phyloP scores from a whole-genome alignment of 2,888 invertebrate genomes.

The Pterobdella sp. region DNA sequence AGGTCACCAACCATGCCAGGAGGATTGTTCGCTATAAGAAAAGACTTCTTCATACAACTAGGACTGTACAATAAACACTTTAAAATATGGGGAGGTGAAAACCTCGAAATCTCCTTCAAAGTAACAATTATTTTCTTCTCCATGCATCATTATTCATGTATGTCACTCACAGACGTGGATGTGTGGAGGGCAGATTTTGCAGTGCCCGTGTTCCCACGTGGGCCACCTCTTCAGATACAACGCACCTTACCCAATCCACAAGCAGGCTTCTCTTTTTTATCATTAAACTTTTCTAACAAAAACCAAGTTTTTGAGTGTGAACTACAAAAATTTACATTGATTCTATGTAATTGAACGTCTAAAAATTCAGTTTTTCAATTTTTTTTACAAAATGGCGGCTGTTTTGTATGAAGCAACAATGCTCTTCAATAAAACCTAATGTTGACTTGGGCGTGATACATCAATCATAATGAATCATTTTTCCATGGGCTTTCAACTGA shows the following conservation, averaged over 20 bases:
- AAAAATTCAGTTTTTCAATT: too few relatives aligned
- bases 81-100: constrained; percentile 99
- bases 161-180: constrained; percentile 78
- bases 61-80: constrained; percentile 98
- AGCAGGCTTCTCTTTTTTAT: neutral
- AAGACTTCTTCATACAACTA: constrained; percentile 79
- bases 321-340: too few relatives aligned
- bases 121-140: constrained; percentile 51
- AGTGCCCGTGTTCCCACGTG: constrained; percentile 95
- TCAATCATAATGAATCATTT: too few relatives aligned
- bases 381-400: too few relatives aligned
- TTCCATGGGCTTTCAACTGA: too few relatives aligned
- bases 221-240: constrained; percentile 97
- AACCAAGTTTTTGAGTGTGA: too few relatives aligned
- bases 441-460: too few relatives aligned
- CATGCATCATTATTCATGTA: too few relatives aligned
- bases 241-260: constrained; percentile 67
- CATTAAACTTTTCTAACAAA: too few relatives aligned
- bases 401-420: too few relatives aligned
- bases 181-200: constrained; percentile 96
- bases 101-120: constrained; percentile 92
- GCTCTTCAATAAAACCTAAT: too few relatives aligned
- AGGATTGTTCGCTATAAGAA: constrained; percentile 90
- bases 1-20: constrained; percentile 95
- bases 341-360: too few relatives aligned